Evolutionary conservation across 2,888 invertebrate species (phyloP), one percentile per base, ranked within the genome.

Genomic region (Psylliodes chrysocephalus): DNA sequence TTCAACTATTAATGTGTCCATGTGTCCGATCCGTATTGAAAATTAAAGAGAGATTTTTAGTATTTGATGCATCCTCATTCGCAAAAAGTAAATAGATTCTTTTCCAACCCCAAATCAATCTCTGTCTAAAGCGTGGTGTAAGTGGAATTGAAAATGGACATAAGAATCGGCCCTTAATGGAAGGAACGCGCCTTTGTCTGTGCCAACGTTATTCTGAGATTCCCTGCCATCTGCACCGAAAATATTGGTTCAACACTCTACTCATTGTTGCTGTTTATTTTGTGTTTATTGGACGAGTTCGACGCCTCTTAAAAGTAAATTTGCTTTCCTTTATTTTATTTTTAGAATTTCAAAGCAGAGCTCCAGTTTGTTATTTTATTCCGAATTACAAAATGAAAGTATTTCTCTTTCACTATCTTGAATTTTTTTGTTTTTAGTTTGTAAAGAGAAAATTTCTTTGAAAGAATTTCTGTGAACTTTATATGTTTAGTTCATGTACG

Each of bases 41-140:
- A 70, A 70, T 70, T 70, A 68, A 68, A 68, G 70, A 62, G 67
- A 66, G 63, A 65, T 22, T 22, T 22, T 22, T 4, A 22, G 6
- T 22, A 61, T 66, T 64, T 63, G 30, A 6, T 61, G 63, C 68
- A 68, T 70, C 67, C 64, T 65, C n/a, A 64, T 64, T 65, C 63
- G 51, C 62, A 65, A 67, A 63, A 67, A 63, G n/a, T 60, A 57
- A 65, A 69, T 71, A 63, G 63, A 66, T 67, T 71, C 68, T 69
- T 69, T 71, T 67, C 64, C 52, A 61, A 46, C 42, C 38, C 63
- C 64, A n/a, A 65, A 71, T 71, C 69, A 69, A 71, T 71, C 71
- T 69, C 65, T 56, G 71, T 71, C 71, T 60, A 47, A 35, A 57
- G 61, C n/a, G n/a, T 64, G 64, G 64, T 66, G 70, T 51, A 59